Evolutionary conservation across 2,113 vertebrate genomes (phyloP), one percentile per base, ranked within the genome.

Genomic region (Nymphicus hollandicus): DNA sequence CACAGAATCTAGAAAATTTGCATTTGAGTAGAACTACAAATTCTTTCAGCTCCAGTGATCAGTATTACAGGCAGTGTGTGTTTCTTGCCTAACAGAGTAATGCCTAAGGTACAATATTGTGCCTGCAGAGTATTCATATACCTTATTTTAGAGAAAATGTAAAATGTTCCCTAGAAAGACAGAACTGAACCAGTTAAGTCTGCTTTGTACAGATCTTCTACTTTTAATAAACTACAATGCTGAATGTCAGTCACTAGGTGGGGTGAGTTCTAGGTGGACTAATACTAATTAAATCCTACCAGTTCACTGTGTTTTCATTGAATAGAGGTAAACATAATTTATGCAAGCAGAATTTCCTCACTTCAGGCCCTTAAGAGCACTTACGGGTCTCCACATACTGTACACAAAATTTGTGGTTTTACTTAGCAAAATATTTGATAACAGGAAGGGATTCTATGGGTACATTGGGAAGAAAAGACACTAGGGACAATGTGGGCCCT

Each of bases 21-120:
- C 6, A 18, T 46, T 53, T 81, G 15, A 35, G 70, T 63, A 63
- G 25, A 44, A 43, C 8, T 47, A 37, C 8, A 44, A 39, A 90
- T 53, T 7, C 3, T 68, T 82, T 49, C 6, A 39, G 23, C 11
- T 68, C 23, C 37, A 37, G 22, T 37, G 55, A 28, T 41, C 55
- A 56, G 8, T 3, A 3, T 28, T 50, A 11, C 28, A 79, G n/a
- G 35, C 11, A 35, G 6, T 14, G 19, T 29, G 18, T 17, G 10
- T 46, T 86, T 91, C 78, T 73, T 79, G 16, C 8, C 17, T 71
- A 49, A 44, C 6, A 4, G 4, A 47, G 17, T 47, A 35, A 65
- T 61, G 14, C 9, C 22, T 82, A 12, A 16, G 23, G 7, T 53
- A 52, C 27, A 88, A 7, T 11, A 43, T 9, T 0, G 0, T 72